Evolutionary conservation across 2,113 vertebrate genomes (phyloP), one percentile per base, ranked within the genome.

Genomic region (cat (Felis catus)): DNA sequence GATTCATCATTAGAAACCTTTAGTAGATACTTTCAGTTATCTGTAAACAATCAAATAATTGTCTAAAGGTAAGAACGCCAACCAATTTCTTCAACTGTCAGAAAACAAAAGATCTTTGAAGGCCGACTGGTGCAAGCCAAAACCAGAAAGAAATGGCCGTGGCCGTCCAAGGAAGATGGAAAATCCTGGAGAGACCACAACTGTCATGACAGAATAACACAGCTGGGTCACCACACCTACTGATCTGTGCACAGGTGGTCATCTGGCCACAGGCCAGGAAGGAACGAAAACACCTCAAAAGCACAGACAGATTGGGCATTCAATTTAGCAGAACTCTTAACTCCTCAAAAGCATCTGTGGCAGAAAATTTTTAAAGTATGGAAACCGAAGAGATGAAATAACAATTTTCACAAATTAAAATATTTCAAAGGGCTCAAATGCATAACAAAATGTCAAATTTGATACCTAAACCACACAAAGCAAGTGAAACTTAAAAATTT

Each of bases 51-150:
- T 97, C 79, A 97, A 94, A 81, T 84, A 94, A 94, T 73, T 98
- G 97, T 97, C 79, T 92, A 68, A 71, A n/a, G 85, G 18, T 73
- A 96, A 82, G 68, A 85, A 87, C 66, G 58, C 66, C 12, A 39
- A 78, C 73, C 95, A 87, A 80, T 93, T 96, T 89, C 71, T 96
- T 89, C 61, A 94, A 95, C 55, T 0, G 18, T 76, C 91, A 90
- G 39, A 91, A 95, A 93, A 97, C 96, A 98, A 98, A 98, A 97
- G 96, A 51, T 74, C 97, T 97, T 97, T 96, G 91, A 98, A 91
- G 68, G 74, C 2, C 85, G 61, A 84, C 66, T 73, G 18, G 8
- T 95, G 15, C 66, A 97, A 94, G 95, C 53, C 89, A 87, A 92
- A 97, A 89, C 81, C 74, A 94, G 48, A 82, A 65, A 18, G 53